phyloP scores from a whole-genome alignment of 2,888 invertebrate genomes.

The Papilio protenor region DNA sequence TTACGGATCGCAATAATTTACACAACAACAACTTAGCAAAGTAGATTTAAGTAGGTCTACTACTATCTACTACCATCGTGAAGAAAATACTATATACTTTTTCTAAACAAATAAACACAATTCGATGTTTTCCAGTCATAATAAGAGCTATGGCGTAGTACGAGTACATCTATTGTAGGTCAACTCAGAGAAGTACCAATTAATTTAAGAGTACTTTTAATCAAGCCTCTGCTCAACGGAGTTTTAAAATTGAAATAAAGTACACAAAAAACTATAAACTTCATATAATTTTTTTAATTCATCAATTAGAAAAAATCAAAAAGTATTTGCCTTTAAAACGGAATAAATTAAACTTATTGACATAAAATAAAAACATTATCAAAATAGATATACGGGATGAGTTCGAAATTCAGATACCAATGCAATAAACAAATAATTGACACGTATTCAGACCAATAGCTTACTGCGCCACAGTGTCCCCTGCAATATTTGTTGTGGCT shows the following conservation, averaged over 20 bases:
- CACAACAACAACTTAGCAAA: background rate
- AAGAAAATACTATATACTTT: too few species aligned
- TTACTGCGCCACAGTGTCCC: slow-evolving; percentile 3
- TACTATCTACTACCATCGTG: too few species aligned
- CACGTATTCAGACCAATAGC: background rate
- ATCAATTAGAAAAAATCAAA: too few species aligned
- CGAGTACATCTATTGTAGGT: slow-evolving; percentile 2
- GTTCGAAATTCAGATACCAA: background rate
- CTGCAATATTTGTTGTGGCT: slow-evolving; percentile 9
- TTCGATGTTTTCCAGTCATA: background rate
- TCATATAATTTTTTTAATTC: too few species aligned
- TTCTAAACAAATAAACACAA: background rate
- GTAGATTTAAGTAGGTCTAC: too few species aligned
- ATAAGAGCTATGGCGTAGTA: background rate
- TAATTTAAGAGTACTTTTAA: slow-evolving; percentile 23
- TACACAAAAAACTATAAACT: too few species aligned
- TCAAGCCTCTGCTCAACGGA: background rate
- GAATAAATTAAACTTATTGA: too few species aligned
- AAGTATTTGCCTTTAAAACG: too few species aligned
- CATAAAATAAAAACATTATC: too few species aligned
- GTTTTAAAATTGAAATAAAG: background rate
- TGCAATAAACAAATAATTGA: background rate
- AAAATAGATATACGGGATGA: background rate
- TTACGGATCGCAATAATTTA: background rate
- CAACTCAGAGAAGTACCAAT: slow-evolving; percentile 11